phyloP scores from a whole-genome alignment of 2,113 vertebrate species.

The Myrmophylax atrothorax region DNA sequence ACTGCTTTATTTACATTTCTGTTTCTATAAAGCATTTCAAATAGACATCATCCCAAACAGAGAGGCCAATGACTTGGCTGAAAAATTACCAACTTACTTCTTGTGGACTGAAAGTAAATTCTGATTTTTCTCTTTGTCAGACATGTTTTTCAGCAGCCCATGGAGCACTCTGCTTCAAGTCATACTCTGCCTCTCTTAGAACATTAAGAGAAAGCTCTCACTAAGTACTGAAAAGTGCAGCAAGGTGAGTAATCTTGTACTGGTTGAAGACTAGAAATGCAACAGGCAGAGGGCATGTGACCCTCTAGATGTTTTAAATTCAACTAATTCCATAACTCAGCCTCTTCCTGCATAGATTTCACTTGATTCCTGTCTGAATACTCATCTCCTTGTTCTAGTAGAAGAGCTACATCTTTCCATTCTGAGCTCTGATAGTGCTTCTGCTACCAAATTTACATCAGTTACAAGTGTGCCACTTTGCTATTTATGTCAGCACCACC shows the following conservation, averaged over 20 bases:
- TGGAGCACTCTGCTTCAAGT: not conserved
- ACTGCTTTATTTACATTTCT: not conserved
- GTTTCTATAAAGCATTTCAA: not conserved
- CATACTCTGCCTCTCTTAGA: not conserved
- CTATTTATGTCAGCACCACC: not conserved
- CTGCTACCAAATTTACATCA: not conserved
- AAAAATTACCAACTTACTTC: not conserved
- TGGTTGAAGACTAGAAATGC: not conserved
- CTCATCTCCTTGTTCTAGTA: not conserved
- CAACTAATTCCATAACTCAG: not conserved
- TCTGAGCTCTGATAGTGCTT: not conserved
- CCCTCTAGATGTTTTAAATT: not conserved
- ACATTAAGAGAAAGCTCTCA: not conserved
- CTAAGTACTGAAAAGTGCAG: not conserved
- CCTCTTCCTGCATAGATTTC: not conserved
- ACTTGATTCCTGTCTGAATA: not conserved
- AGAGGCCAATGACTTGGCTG: not conserved
- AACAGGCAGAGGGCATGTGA: not conserved
- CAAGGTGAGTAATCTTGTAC: not conserved
- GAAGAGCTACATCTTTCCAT: not conserved
- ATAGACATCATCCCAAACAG: not conserved
- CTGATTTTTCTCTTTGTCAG: not conserved
- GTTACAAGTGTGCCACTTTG: not conserved
- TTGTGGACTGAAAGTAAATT: not conserved
- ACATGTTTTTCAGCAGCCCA: not conserved